Evolutionary conservation across 2,113 vertebrate genomes (phyloP).

Genomic region (Arizona elegans): DNA sequence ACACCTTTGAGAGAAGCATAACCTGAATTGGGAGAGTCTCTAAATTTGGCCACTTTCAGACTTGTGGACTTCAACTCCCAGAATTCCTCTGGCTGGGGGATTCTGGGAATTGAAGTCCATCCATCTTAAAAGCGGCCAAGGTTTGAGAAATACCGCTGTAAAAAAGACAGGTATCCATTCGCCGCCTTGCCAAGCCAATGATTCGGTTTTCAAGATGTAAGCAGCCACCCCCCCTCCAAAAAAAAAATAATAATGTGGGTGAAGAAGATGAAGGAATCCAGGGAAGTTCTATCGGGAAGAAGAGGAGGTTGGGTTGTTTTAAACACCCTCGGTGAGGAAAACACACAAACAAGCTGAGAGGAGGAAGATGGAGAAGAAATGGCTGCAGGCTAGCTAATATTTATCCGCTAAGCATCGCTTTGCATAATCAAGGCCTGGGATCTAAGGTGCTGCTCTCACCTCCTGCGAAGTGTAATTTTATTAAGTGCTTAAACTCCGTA

Average conservation of each 20-base stretch:
- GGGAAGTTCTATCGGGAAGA: neutral
- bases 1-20: too few relatives aligned
- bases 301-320: neutral
- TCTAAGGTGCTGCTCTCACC: neutral
- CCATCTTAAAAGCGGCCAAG: neutral
- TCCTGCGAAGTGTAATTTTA: conserved; percentile 19
- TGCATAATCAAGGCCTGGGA: neutral
- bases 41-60: neutral
- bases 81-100: too few relatives aligned
- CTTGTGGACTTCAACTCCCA: too few relatives aligned
- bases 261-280: neutral
- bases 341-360: neutral
- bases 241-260: neutral
- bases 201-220: neutral
- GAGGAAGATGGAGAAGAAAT: neutral
- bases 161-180: neutral
- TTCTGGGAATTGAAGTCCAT: neutral
- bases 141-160: neutral
- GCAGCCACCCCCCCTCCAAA: neutral
- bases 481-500: conserved; percentile 9
- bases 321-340: neutral
- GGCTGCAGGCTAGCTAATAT: neutral
- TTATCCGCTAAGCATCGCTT: neutral
- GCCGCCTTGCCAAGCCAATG: neutral
- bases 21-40: too few relatives aligned